Conservation (phyloP, 2,888 invertebrate genomes). For the Brachycybe producta region DNA sequence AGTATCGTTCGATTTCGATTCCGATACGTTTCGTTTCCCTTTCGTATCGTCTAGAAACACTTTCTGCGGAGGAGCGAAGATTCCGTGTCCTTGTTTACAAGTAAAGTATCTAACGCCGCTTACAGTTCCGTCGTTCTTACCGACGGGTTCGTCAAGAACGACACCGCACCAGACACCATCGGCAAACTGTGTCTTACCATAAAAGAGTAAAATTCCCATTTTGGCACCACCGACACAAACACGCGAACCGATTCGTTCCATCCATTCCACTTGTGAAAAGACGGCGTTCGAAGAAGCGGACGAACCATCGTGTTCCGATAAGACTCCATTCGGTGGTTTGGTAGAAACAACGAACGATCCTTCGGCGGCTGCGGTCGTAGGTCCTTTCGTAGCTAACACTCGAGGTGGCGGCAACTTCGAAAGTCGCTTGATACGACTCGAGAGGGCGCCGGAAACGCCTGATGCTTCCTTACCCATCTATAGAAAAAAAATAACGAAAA, state of each 20-base stretch:
- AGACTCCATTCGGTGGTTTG: neutral
- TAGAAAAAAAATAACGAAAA: neutral
- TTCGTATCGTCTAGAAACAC: too few relatives aligned
- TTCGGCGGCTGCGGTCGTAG: neutral
- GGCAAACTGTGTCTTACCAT: slow-evolving; percentile 45
- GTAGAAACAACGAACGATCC: neutral
- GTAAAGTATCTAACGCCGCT: slow-evolving; percentile 49
- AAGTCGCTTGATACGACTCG: neutral
- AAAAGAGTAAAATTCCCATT: slow-evolving; percentile 43
- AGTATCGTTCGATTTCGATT: too few relatives aligned
- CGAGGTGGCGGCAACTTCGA: neutral
- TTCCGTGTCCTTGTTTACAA: slow-evolving; percentile 45
- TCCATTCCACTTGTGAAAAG: slow-evolving; percentile 21
- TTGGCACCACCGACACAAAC: slow-evolving; percentile 38
- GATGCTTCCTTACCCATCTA: neutral
- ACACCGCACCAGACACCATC: slow-evolving; percentile 50
- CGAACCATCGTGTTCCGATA: neutral
- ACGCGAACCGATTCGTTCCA: slow-evolving; percentile 32
- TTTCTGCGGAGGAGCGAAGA: slow-evolving; percentile 48
- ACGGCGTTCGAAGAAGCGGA: slow-evolving; percentile 17
- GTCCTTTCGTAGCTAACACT: neutral
- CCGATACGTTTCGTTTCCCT: too few relatives aligned
- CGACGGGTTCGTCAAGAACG: slow-evolving; percentile 44
- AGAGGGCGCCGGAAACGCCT: neutral
- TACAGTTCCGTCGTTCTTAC: slow-evolving; percentile 50